Conservation (phyloP, 2,113 vertebrate species). For the Rhynchomys soricoides region DNA sequence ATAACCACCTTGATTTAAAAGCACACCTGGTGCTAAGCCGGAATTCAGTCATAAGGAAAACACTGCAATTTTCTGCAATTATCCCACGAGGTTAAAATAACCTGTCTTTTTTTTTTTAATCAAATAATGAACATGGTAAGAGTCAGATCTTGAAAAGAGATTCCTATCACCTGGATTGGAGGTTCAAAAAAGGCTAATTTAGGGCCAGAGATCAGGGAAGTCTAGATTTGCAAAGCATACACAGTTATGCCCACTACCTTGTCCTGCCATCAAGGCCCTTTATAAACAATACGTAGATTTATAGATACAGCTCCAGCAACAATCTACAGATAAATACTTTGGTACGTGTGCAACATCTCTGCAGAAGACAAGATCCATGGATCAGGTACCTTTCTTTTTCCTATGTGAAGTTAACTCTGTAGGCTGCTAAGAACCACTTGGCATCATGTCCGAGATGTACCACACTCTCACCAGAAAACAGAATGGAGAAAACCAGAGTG, state of each 20-base stretch:
- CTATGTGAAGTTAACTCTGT: neutral
- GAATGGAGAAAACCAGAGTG: constrained; percentile 39
- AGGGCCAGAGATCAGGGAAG: neutral
- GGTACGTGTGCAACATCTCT: no score
- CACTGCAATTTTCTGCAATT: constrained; percentile 7
- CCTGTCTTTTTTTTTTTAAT: constrained; percentile 38
- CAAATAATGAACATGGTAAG: neutral
- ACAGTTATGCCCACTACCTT: neutral
- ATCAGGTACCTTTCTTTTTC: neutral
- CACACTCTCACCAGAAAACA: constrained; percentile 25
- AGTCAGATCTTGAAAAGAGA: neutral
- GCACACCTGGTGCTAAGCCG: neutral
- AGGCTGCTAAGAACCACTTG: neutral
- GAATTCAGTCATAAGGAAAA: neutral
- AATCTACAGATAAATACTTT: neutral
- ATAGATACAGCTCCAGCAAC: neutral
- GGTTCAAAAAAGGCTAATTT: neutral
- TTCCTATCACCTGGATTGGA: neutral
- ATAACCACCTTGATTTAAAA: constrained; percentile 50
- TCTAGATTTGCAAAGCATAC: neutral
- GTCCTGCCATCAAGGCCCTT: neutral
- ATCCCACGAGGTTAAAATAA: constrained; percentile 47
- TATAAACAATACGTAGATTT: neutral
- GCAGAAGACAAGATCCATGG: neutral
- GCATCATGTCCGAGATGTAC: neutral